A percentile compares a stretch with the other conserved stretches of the same genome.
phyloP scores from a whole-genome alignment of 1,140 invertebrate genomes.

The Ips nitidus region DNA sequence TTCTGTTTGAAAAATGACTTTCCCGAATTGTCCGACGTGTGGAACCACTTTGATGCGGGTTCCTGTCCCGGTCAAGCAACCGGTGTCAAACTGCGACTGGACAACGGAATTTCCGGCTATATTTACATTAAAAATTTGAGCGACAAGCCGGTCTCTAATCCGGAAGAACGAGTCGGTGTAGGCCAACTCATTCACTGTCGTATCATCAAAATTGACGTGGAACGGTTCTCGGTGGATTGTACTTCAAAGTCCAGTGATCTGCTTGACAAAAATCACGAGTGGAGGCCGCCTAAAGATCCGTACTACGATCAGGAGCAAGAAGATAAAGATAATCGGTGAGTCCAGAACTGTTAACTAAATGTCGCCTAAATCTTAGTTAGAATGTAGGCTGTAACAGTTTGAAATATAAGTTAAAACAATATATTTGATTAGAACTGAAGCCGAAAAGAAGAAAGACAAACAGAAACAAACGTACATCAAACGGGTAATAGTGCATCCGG shows the following conservation, averaged over 20 bases:
- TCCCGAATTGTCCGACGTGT: conserved; percentile 92
- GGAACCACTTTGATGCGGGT: conserved; percentile 97
- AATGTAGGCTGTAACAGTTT: not conserved
- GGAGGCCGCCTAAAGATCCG: conserved; percentile 84
- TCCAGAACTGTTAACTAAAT: too few relatives aligned
- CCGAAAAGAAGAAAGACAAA: conserved; percentile 79
- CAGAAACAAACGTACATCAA: conserved; percentile 84
- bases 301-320: conserved; percentile 92
- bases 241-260: conserved; percentile 94
- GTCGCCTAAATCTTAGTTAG: too few relatives aligned
- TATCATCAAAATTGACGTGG: conserved; percentile 95
- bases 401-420: not conserved
- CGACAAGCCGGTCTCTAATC: conserved; percentile 91
- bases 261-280: conserved; percentile 85
- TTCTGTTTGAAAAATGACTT: conserved; percentile 97
- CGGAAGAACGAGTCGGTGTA: conserved; percentile 84
- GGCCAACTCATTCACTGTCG: conserved; percentile 90
- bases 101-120: conserved; percentile 94
- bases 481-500: conserved; percentile 95
- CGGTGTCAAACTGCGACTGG: conserved; percentile 85
- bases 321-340: conserved; percentile 66
- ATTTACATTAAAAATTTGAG: conserved; percentile 95
- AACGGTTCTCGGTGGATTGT: conserved; percentile 91
- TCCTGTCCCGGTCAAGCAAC: conserved; percentile 94
- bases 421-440: conserved; percentile 61